phyloP scores from a whole-genome alignment of 1,140 invertebrate genomes.

The Formica selysi region DNA sequence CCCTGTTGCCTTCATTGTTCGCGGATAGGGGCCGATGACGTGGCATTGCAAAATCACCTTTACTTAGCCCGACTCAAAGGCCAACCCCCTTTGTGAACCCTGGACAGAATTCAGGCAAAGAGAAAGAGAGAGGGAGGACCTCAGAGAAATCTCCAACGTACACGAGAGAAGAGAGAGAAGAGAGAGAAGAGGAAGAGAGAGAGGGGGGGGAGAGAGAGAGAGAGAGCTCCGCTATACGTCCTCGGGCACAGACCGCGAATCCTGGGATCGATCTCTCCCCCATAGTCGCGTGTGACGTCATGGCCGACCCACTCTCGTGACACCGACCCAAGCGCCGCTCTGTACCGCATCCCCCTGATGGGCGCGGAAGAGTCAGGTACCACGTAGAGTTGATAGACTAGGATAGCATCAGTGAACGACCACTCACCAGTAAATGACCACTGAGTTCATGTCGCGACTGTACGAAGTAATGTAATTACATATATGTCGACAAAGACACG shows the following conservation, averaged over 20 bases:
- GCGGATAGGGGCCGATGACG: conserved; percentile 29
- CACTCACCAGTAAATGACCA: conserved; percentile 55
- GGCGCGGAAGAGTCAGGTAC: conserved; percentile 54
- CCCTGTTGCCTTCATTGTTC: conserved; percentile 1
- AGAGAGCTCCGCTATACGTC: conserved; percentile 63
- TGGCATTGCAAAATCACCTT: conserved; percentile 40
- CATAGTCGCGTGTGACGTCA: conserved; percentile 74
- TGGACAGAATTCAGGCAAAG: conserved; percentile 36
- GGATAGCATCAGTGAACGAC: conserved; percentile 38
- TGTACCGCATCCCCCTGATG: conserved; percentile 52
- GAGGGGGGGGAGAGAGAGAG: not conserved
- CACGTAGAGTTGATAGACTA: conserved; percentile 49
- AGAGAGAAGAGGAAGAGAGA: not conserved
- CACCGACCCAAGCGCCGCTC: conserved; percentile 65
- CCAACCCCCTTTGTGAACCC: conserved; percentile 18
- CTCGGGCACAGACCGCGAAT: conserved; percentile 75
- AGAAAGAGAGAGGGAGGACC: not conserved
- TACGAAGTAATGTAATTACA: conserved; percentile 48
- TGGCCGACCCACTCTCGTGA: conserved; percentile 75
- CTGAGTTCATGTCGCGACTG: conserved; percentile 24
- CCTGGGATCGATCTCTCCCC: conserved; percentile 75
- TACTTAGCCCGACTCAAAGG: conserved; percentile 47
- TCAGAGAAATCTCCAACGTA: conserved; percentile 48
- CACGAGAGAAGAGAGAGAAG: not conserved
- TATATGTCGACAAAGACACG: conserved; percentile 25